Evolutionary conservation across 2,797 vertebrate species (phyloP), one percentile per base, ranked within the genome.

Genomic region (Erethizon dorsatum): DNA sequence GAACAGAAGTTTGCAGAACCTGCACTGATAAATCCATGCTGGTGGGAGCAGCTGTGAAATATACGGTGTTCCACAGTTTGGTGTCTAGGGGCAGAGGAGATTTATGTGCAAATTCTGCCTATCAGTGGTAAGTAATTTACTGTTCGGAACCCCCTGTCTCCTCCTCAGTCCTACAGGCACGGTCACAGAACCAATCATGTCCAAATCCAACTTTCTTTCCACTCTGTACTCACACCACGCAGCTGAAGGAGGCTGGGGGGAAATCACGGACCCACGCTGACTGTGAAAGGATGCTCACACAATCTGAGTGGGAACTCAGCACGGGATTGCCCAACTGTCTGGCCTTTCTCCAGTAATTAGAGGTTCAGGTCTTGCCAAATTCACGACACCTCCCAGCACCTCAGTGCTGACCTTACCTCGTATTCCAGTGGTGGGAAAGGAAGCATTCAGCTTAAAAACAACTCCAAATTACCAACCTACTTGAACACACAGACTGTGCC

Each of bases 21-120:
- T 82, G 52, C 3, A 45, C 15, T 12, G 31, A 54, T 65, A 47
- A 31, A 37, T 50, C 24, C 13, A 50, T 28, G 47, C 31, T 26
- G 86, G 33, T 7, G 79, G 92, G 83, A 95, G 79, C 6, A 79
- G 47, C 18, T 65, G 78, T 96, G 90, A 91, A 91, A 89, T 41
- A n/a, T 1, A 41, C 0, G 20, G 26, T 73, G 12, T 12, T 52
- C n/a, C 47, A 37, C 28, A 37, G 45, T 3, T 56, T 52, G 22
- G 20, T 11, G n/a, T 56, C 8, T 15, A 22, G 8, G 14, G 18
- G 63, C 63, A 96, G 91, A 90, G 50, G 67, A 71, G 11, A 94
- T 77, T 65, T 84, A 73, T 11, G 45, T 82, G 7, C 31, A 41
- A 14, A 73, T 78, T 85, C 73, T 85, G 31, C 47, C 9, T 63